Evolutionary conservation across 2,888 invertebrate species (phyloP).

Genomic region (Acleris cristana): DNA sequence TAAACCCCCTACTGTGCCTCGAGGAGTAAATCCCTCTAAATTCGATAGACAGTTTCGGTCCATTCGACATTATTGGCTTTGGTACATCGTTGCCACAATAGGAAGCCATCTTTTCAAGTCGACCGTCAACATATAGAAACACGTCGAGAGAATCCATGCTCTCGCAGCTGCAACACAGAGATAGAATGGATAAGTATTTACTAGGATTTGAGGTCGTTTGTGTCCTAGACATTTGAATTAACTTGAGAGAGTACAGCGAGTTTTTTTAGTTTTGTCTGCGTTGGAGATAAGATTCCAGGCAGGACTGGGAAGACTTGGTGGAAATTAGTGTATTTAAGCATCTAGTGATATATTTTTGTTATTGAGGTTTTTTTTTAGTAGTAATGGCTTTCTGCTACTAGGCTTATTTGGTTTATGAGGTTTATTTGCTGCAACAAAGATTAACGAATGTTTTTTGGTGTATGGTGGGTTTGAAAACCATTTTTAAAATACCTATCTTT

Average conservation of each 20-base stretch:
- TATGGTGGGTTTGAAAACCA: too few relatives aligned
- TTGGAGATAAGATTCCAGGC: background rate
- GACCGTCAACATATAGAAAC: constrained; percentile 91
- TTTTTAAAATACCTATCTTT: too few relatives aligned
- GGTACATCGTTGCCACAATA: constrained; percentile 93
- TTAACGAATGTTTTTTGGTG: too few relatives aligned
- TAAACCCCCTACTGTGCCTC: constrained; percentile 92
- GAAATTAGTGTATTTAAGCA: too few relatives aligned
- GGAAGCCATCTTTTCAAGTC: constrained; percentile 93
- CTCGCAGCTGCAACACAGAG: constrained; percentile 87
- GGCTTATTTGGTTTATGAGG: too few relatives aligned
- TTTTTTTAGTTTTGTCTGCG: constrained; percentile 8
- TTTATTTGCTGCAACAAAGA: too few relatives aligned
- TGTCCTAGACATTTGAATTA: constrained; percentile 32
- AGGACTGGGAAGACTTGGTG: too few relatives aligned
- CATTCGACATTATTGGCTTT: constrained; percentile 96
- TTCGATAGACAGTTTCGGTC: constrained; percentile 92
- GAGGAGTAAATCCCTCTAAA: constrained; percentile 91
- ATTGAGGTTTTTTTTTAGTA: too few relatives aligned
- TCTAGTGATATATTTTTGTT: too few relatives aligned
- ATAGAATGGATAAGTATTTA: constrained; percentile 45
- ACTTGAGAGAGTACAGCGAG: constrained; percentile 19
- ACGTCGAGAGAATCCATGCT: constrained; percentile 91
- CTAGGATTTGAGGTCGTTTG: constrained; percentile 34
- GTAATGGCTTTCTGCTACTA: too few relatives aligned